Evolutionary conservation across 2,797 vertebrate species (phyloP).

Genomic region (Acipenser transmontanus): DNA sequence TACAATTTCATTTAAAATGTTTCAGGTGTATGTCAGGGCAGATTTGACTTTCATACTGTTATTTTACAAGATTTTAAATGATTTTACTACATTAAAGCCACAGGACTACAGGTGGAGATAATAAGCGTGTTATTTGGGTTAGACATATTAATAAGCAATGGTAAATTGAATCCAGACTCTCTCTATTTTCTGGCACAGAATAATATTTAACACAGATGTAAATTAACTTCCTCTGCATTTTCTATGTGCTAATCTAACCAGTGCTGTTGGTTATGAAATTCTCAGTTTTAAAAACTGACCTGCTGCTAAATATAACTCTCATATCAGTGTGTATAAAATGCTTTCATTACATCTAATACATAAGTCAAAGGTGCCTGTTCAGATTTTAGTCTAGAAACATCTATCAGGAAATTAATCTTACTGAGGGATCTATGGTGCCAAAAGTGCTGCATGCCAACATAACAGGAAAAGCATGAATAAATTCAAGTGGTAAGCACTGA

Average conservation of each 20-base stretch:
- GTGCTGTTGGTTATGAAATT: conserved; percentile 1
- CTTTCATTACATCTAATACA: background rate
- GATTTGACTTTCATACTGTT: background rate
- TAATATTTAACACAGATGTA: conserved; percentile 13
- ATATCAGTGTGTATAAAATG: background rate
- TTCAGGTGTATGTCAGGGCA: background rate
- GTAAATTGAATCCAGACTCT: conserved; percentile 11
- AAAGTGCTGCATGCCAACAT: too few relatives aligned
- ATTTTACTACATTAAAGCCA: background rate
- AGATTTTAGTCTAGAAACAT: background rate
- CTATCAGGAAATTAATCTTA: conserved; percentile 5
- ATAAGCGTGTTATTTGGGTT: conserved; percentile 11
- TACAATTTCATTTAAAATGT: too few relatives aligned
- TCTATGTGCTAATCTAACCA: conserved; percentile 2
- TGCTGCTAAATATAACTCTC: background rate
- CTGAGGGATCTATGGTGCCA: background rate
- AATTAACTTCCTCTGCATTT: conserved; percentile 5
- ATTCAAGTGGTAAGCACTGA: too few relatives aligned
- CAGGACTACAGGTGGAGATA: conserved; percentile 11
- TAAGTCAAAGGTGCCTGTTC: background rate
- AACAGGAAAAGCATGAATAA: too few relatives aligned
- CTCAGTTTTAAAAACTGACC: background rate
- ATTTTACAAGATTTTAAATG: background rate
- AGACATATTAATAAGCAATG: conserved; percentile 8
- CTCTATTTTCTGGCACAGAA: background rate